Evolutionary conservation across 37 sponge, comb jelly and placozoan genomes (phyloP).

Genomic region (Halisarca cf. caerulea): DNA sequence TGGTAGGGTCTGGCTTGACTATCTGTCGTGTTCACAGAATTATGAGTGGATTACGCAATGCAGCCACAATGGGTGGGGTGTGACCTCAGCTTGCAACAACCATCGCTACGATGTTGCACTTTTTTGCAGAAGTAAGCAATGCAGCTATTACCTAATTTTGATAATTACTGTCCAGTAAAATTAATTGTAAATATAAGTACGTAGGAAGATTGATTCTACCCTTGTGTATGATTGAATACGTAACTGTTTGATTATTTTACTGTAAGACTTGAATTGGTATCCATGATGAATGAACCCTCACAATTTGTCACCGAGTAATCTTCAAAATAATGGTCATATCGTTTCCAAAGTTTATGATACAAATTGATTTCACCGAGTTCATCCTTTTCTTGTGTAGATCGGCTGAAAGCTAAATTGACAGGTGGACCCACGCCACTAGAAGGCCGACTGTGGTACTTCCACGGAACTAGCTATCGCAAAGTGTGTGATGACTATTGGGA

Average conservation of each 20-base stretch:
- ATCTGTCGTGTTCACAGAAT: background rate
- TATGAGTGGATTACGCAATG: background rate
- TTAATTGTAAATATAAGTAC: too few species aligned
- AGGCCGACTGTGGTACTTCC: background rate
- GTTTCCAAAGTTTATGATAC: too few species aligned
- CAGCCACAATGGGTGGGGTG: slow-evolving; percentile 15
- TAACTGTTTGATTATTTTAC: too few species aligned
- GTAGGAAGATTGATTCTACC: too few species aligned
- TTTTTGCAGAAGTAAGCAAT: background rate
- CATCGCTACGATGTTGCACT: slow-evolving; percentile 3
- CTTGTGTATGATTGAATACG: too few species aligned
- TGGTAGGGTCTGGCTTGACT: slow-evolving; percentile 5
- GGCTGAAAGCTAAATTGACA: background rate
- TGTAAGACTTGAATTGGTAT: too few species aligned
- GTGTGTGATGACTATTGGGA: slow-evolving; percentile 26
- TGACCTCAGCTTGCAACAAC: background rate
- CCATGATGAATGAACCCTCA: too few species aligned
- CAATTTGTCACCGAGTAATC: too few species aligned
- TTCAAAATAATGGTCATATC: too few species aligned
- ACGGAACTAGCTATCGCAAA: background rate
- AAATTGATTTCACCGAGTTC: too few species aligned
- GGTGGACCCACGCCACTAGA: background rate
- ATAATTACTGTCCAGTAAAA: too few species aligned
- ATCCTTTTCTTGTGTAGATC: background rate
- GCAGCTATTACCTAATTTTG: too few species aligned